Evolutionary conservation across 1,140 invertebrate species (phyloP), one percentile per base, ranked within the genome.

Genomic region (Sminthurinus signatus): DNA sequence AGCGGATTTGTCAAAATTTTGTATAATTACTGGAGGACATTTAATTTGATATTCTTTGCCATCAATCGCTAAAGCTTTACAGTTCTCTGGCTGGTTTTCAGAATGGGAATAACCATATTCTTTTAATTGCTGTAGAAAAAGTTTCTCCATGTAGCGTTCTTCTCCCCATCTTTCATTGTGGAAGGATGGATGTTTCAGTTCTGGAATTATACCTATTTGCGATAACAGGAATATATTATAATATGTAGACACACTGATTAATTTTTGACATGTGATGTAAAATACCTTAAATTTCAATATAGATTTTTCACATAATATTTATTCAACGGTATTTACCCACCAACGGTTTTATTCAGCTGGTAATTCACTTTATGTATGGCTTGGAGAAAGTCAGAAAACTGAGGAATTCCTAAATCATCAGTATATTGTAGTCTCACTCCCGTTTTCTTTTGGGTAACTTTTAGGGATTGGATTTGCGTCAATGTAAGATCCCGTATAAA

Each of bases 401-500:
- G 54, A 1, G 62, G 62, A 50, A 64, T 64, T 5, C 29, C 54
- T 15, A 56, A 52, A 46, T 46, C 44, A 42, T 64, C 39, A 21
- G 50, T 50, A 2, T 58, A 32, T 55, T 65, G 62, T 2, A 58
- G 67, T 23, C 68, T 31, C 4, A 66, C 48, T 8, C 60, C 68
- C 1, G 21, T 28, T 4, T 29, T 0, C n/a, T 60, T 55, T 44
- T 69, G 68, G 2, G 46, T 48, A 4, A 69, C 56, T 3, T n/a
- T 46, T 17, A 69, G 25, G 10, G 39, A 31, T 67, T 29, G n/a
- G 14, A 61, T 23, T 50, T 66, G 17, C 58, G 31, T 57, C 42
- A 72, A 56, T 5, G 64, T 71, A 29, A 73, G 72, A 44, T 74
- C 69, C 29, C 57, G 51, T 17, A 64, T 69, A 48, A 73, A 72